Evolutionary conservation across 2,888 invertebrate genomes (phyloP), one percentile per base, ranked within the genome.

Genomic region (Phasia obesa): DNA sequence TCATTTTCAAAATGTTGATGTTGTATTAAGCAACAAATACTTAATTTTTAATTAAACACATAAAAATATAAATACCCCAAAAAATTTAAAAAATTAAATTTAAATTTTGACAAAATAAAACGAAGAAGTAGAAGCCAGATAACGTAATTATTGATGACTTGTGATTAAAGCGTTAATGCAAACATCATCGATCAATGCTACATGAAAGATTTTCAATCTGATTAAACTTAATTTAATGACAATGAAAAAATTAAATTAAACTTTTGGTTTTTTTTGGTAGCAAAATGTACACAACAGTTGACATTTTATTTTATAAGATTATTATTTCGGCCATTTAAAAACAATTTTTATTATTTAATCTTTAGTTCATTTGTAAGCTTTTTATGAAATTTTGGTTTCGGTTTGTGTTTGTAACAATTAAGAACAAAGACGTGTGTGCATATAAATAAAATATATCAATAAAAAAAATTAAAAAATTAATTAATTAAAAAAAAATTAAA

Each of bases 71-170:
- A 11, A 23, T 38, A 13, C 17, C 7, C 9, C 7, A 23, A 25
- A 60, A 60, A 35, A 13, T 13, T n/a, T 1, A 51, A 21, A 23
- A 15, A 19, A 35, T 47, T 44, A 31, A 35, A n/a, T 38, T 73
- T 42, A 19, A 21, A 35, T 64, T 64, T 70, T 55, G 60, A 4
- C 6, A 47, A 35, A 59, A 59, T 38, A 42, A 23, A 38, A 57
- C 4, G 23, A 15, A 57, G 25, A 31, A 49, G 31, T 31, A 23
- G 27, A 23, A 62, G 70, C 25, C 35, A 60, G 71, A 73, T 69
- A 82, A 73, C 31, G 7, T 69, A 74, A 74, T 67, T 69, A 82
- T 82, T 82, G 77, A 77, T 77, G 77, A 74, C 49, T 82, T 77
- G 21, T 74, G 73, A 53, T 76, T 65, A 71, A 65, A 75, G 60